Conservation (phyloP, 1,140 invertebrate species). For the Drosophila takahashii region DNA sequence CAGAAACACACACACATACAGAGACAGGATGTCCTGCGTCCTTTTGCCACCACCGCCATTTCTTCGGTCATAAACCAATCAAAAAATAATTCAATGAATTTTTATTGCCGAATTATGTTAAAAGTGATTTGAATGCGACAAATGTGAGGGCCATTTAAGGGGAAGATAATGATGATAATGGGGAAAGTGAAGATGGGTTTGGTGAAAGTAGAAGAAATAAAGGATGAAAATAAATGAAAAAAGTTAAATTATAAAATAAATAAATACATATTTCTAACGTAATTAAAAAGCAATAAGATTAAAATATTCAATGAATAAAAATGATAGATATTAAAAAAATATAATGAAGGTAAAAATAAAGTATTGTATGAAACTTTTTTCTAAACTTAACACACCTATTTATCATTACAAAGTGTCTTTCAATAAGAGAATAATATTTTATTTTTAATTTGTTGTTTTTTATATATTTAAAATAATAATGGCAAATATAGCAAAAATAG, state of each 20-base stretch:
- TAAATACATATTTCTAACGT: too few species aligned
- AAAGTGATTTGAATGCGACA: conserved; percentile 75
- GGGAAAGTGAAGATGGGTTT: neutral
- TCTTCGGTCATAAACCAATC: conserved; percentile 64
- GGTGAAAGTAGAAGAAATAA: neutral
- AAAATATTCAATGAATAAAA: too few species aligned
- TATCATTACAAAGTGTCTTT: too few species aligned
- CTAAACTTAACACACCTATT: too few species aligned
- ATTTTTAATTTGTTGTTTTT: too few species aligned
- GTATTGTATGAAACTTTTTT: too few species aligned
- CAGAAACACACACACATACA: conserved; percentile 21
- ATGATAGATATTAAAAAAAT: too few species aligned
- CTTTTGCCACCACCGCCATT: neutral
- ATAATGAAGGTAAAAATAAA: too few species aligned
- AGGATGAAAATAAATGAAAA: neutral
- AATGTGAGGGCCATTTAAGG: conserved; percentile 46
- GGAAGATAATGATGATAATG: conserved; percentile 36
- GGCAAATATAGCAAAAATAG: too few species aligned
- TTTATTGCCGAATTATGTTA: conserved; percentile 79
- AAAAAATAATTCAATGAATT: conserved; percentile 80
- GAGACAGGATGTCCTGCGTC: conserved; percentile 11
- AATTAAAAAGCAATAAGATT: too few species aligned
- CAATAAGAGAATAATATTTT: too few species aligned
- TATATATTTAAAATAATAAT: too few species aligned
- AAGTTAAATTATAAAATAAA: neutral